Conservation (phyloP, 2,797 vertebrate species). For the Lindbergichthys nudifrons region DNA sequence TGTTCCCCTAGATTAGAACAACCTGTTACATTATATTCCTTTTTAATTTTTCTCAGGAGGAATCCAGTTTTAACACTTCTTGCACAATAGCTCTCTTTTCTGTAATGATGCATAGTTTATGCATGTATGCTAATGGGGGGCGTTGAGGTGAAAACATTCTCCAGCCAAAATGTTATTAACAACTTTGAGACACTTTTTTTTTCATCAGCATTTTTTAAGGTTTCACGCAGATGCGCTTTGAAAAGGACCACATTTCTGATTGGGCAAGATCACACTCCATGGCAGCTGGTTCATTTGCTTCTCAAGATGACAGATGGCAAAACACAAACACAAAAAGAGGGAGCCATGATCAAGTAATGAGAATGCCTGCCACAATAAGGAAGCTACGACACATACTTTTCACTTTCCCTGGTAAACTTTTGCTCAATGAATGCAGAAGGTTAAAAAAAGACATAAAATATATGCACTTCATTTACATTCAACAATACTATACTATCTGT, state of each 20-base stretch:
- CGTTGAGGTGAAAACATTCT: conserved; percentile 76
- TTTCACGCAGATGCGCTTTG: conserved; percentile 85
- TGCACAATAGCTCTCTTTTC: conserved; percentile 39
- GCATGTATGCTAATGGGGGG: conserved; percentile 73
- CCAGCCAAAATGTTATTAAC: conserved; percentile 82
- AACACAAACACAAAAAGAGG: conserved; percentile 87
- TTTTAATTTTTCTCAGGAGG: conserved; percentile 48
- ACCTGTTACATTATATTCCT: conserved; percentile 69
- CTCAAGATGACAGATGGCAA: conserved; percentile 89
- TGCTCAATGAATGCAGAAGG: conserved; percentile 42
- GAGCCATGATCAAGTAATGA: conserved; percentile 85
- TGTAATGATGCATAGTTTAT: conserved; percentile 69
- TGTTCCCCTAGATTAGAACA: conserved; percentile 47
- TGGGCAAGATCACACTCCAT: conserved; percentile 85
- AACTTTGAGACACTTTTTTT: conserved; percentile 80
- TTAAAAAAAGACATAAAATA: conserved; percentile 43
- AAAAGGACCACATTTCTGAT: conserved; percentile 85
- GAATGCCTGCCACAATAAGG: conserved; percentile 80
- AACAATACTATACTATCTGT: conserved; percentile 19
- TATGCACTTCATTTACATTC: conserved; percentile 48
- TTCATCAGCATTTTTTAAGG: conserved; percentile 77
- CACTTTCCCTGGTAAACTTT: conserved; percentile 74
- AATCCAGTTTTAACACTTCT: conserved; percentile 46
- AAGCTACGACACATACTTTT: conserved; percentile 73
- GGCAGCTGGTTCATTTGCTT: conserved; percentile 88